Evolutionary conservation across 2,113 vertebrate species (phyloP).

Genomic region (Egretta garzetta): DNA sequence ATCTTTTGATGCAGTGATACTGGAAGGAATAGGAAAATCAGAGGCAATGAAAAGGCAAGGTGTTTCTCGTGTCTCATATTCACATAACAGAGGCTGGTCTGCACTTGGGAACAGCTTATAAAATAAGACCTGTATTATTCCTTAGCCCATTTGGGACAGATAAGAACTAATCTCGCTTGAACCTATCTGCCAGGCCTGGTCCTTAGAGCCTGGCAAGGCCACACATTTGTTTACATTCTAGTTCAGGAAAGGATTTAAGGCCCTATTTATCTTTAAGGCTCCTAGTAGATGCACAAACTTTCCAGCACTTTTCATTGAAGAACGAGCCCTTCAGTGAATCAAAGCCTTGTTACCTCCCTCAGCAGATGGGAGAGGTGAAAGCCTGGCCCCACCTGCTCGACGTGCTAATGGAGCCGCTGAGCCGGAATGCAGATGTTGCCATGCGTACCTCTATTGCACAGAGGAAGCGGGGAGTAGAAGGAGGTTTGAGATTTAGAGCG

Average conservation of each 20-base stretch:
- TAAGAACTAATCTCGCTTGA: neutral
- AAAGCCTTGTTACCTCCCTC: neutral
- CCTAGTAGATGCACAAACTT: neutral
- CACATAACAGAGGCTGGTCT: neutral
- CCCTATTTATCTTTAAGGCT: neutral
- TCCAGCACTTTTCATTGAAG: neutral
- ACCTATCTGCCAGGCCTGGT: neutral
- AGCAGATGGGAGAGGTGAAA: conserved; percentile 46
- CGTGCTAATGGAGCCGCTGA: conserved; percentile 18
- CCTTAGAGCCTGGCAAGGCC: neutral
- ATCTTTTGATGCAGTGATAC: neutral
- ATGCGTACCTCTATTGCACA: neutral
- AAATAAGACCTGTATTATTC: neutral
- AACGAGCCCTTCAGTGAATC: neutral
- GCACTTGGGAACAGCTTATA: neutral
- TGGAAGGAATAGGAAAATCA: neutral
- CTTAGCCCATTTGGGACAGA: neutral
- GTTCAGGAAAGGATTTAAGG: conserved; percentile 30
- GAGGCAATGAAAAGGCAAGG: neutral
- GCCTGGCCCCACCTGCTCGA: conserved; percentile 4
- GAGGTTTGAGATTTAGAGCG: conserved; percentile 31
- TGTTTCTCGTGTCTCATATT: neutral
- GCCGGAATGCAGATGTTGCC: conserved; percentile 51
- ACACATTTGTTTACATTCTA: neutral
- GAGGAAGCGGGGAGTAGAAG: neutral